Evolutionary conservation across 2,113 vertebrate genomes (phyloP).

Genomic region (Columbina picui): DNA sequence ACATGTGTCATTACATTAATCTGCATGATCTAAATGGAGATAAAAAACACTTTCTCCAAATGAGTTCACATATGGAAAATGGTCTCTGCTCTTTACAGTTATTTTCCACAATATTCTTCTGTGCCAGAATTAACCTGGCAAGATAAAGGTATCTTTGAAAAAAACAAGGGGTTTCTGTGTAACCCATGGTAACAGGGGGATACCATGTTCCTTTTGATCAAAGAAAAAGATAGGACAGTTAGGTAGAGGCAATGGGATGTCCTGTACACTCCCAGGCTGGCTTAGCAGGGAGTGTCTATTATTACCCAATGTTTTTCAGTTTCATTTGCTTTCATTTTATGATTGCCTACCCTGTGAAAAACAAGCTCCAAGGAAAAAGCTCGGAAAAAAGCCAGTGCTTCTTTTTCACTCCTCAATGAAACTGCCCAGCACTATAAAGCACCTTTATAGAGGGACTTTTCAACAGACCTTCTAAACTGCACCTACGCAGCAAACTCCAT

Average conservation of each 20-base stretch:
- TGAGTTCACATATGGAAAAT: constrained; percentile 1
- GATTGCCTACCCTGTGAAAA: not conserved
- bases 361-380: not conserved
- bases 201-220: not conserved
- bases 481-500: not conserved
- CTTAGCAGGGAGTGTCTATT: not conserved
- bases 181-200: not conserved
- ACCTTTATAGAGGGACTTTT: not conserved
- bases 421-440: not conserved
- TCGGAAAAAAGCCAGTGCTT: not conserved
- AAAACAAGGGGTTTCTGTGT: not conserved
- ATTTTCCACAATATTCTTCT: not conserved
- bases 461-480: not conserved
- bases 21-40: not conserved
- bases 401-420: not conserved
- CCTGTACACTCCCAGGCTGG: not conserved
- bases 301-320: not conserved
- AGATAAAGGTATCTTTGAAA: not conserved
- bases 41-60: not conserved
- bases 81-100: not conserved
- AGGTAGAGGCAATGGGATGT: not conserved
- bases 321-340: not conserved
- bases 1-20: constrained; percentile 33
- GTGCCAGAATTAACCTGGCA: not conserved
- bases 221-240: not conserved